phyloP scores from a whole-genome alignment of 1,140 invertebrate species.

The Trichoplusia ni region DNA sequence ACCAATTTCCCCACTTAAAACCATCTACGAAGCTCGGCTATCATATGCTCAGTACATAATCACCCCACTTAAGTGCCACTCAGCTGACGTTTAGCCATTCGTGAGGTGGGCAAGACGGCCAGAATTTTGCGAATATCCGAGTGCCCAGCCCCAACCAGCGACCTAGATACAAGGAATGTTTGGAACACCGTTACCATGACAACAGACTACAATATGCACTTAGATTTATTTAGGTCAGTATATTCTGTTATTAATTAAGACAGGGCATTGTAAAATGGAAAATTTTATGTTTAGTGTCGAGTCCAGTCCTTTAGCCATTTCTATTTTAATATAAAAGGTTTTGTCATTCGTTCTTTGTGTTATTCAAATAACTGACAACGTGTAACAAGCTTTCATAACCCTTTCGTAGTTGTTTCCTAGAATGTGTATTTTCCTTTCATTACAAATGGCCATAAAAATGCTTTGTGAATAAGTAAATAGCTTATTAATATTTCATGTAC shows the following conservation, averaged over 20 bases:
- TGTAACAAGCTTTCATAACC: too few relatives aligned
- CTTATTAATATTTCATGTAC: background rate
- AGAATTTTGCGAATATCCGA: constrained; percentile 37
- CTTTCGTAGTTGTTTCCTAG: too few relatives aligned
- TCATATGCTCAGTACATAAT: too few relatives aligned
- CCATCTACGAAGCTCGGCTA: too few relatives aligned
- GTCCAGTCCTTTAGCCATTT: too few relatives aligned
- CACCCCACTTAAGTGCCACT: constrained; percentile 6
- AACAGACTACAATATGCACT: constrained; percentile 6
- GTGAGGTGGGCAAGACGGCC: background rate
- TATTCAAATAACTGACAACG: too few relatives aligned
- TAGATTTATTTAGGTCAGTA: constrained; percentile 14
- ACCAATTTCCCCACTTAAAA: too few relatives aligned
- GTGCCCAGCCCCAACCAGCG: constrained; percentile 9
- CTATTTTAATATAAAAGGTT: too few relatives aligned
- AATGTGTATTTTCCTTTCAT: too few relatives aligned
- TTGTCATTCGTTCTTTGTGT: too few relatives aligned
- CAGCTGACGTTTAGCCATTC: background rate
- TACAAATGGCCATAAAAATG: background rate
- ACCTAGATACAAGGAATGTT: constrained; percentile 50
- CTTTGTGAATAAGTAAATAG: background rate
- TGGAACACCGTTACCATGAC: constrained; percentile 45
- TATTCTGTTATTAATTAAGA: constrained; percentile 1
- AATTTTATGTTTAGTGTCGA: too few relatives aligned
- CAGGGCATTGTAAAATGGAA: too few relatives aligned